Evolutionary conservation across 2,888 invertebrate species (phyloP), one percentile per base, ranked within the genome.

Genomic region (Oscheius sp.): DNA sequence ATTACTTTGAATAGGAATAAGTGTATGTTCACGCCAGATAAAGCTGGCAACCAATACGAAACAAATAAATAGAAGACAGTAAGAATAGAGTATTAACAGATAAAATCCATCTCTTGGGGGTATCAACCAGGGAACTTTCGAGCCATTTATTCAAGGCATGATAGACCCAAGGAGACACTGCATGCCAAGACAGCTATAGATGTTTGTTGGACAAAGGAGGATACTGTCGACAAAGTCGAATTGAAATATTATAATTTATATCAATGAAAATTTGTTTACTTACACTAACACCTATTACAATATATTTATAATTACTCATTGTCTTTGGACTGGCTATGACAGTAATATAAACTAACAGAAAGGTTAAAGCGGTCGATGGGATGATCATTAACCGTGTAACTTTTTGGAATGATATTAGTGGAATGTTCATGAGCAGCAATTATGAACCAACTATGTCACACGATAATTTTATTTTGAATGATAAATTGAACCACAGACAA

Each of bases 11-110:
- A 54, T 33, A 4, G 12, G 33, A 54, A 54, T 54, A 17, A 54
- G 14, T 14, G 54, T 33, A 22, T 54, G 36, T 54, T 54, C 54
- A 33, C 54, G 9, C 32, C 33, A 54, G 20, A 54, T 36, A n/a
- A 54, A 54, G 12, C 54, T 54, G 20, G 20, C 33, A 1, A 54
- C 32, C 2, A 54, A 17, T 33, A 20, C n/a, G 17, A 54, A n/a
- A n/a, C 32, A 17, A 47, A 41, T 4, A 2, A 12, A 4, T 20
- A 41, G 2, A n/a, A n/a, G n/a, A n/a, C n/a, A n/a, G n/a, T n/a
- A n/a, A n/a, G n/a, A n/a, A n/a, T n/a, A n/a, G n/a, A n/a, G n/a
- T n/a, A n/a, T n/a, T n/a, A n/a, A n/a, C n/a, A n/a, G n/a, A n/a
- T n/a, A n/a, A n/a, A n/a, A n/a, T n/a, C n/a, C n/a, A n/a, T n/a